Evolutionary conservation across 30 jellyfish, hydroid and myxozoan species (phyloP).

Genomic region (Chrysaora quinquecirrha): DNA sequence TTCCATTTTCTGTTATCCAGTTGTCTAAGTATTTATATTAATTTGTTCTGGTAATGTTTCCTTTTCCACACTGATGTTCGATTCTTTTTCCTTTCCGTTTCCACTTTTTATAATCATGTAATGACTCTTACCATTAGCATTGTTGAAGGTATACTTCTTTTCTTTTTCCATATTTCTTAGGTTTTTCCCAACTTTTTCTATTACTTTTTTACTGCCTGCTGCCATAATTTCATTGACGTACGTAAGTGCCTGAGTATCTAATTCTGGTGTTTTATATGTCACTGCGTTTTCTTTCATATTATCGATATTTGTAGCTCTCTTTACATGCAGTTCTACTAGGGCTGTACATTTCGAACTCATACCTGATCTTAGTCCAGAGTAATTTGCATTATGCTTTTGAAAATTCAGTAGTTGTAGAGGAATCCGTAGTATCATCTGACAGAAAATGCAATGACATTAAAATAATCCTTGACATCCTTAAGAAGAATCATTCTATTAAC

Average conservation of each 20-base stretch:
- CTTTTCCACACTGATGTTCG: constrained; percentile 16
- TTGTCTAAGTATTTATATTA: constrained; percentile 42
- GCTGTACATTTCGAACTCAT: too few species aligned
- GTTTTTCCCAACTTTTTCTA: constrained; percentile 40
- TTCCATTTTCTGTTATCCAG: constrained; percentile 41
- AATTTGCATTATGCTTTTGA: too few species aligned
- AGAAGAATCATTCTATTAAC: too few species aligned
- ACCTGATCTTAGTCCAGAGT: too few species aligned
- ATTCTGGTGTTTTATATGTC: constrained; percentile 39
- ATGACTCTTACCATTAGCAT: constrained; percentile 53
- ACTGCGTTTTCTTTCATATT: constrained; percentile 18
- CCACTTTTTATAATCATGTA: constrained; percentile 43
- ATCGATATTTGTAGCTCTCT: constrained; percentile 8
- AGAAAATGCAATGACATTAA: too few species aligned
- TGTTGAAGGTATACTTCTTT: constrained; percentile 38
- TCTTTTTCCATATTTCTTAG: constrained; percentile 14
- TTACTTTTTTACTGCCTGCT: constrained; percentile 32
- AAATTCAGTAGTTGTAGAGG: too few species aligned
- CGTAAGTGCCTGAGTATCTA: constrained; percentile 24
- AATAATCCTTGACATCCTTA: too few species aligned
- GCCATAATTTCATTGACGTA: too few species aligned
- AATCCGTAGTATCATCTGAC: too few species aligned
- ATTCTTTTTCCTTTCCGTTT: constrained; percentile 22
- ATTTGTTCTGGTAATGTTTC: constrained; percentile 15
- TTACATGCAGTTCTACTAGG: too few species aligned